A percentile compares a stretch with the other conserved stretches of the same genome.
Conservation (phyloP, 2,888 invertebrate species). For the Chymomyza procnemis region DNA sequence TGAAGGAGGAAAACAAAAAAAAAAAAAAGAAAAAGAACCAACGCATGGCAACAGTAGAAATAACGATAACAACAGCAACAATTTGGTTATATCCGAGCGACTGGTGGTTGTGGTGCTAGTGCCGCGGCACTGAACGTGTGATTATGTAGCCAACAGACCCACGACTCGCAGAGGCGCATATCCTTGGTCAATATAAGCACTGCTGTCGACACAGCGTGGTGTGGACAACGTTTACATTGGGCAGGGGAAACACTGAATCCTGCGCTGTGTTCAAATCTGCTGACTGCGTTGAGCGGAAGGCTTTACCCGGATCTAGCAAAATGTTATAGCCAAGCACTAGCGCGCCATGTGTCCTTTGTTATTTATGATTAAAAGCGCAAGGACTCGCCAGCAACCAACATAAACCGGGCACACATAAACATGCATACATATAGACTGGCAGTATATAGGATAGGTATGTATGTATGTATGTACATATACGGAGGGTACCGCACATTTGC, state of each 20-base stretch:
- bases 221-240: background rate
- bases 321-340: constrained; percentile 36
- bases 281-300: constrained; percentile 37
- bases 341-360: constrained; percentile 70
- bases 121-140: constrained; percentile 30
- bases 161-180: constrained; percentile 14
- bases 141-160: constrained; percentile 64
- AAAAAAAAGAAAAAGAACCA: constrained; percentile 51
- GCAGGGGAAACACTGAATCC: background rate
- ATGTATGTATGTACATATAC: constrained; percentile 49
- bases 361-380: constrained; percentile 74
- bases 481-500: background rate
- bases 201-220: constrained; percentile 17
- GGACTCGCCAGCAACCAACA: constrained; percentile 48
- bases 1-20: no score
- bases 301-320: constrained; percentile 68
- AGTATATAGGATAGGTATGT: background rate
- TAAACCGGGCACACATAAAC: constrained; percentile 10
- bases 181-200: constrained; percentile 52
- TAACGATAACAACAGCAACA: constrained; percentile 14
- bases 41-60: constrained; percentile 41
- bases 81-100: background rate
- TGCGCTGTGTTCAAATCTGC: constrained; percentile 11
- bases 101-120: background rate
- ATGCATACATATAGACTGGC: background rate